These are phyloP conservation scores for Gonioctena quinquepunctata DNA, from an alignment of 1,140 invertebrate genomes.

Conservation along the genomic window DNA sequence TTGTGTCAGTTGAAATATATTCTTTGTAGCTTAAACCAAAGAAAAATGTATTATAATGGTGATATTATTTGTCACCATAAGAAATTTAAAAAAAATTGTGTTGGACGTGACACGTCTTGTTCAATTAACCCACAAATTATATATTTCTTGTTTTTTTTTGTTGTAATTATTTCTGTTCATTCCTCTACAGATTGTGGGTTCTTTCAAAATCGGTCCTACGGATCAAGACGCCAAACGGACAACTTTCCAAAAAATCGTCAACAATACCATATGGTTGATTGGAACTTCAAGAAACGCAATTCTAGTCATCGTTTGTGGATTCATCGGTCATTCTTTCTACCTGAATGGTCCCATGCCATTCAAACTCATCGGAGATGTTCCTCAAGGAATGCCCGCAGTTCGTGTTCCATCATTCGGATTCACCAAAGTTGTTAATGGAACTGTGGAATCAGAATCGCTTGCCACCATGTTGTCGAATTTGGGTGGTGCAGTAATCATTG, in stretches of 20 bases:
- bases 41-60: no score
- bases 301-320: conserved; percentile 72
- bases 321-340: conserved; percentile 59
- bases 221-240: conserved; percentile 47
- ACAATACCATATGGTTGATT: conserved; percentile 66
- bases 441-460: conserved; percentile 63
- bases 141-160: neutral
- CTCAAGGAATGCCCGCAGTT: conserved; percentile 69
- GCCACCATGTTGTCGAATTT: conserved; percentile 72
- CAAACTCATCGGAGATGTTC: conserved; percentile 69
- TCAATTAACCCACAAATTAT: no score
- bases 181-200: conserved; percentile 58
- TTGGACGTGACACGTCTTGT: no score
- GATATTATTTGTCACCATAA: no score
- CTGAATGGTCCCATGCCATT: conserved; percentile 57
- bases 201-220: neutral
- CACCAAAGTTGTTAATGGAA: conserved; percentile 58
- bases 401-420: conserved; percentile 68
- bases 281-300: conserved; percentile 78
- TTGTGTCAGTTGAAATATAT: no score
- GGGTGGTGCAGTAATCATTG: conserved; percentile 76
- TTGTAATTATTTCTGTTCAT: neutral
- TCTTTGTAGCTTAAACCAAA: no score
- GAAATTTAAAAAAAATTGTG: no score
- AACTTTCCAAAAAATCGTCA: conserved; percentile 58